phyloP scores from a whole-genome alignment of 1,140 invertebrate genomes.

The Nasonia vitripennis region DNA sequence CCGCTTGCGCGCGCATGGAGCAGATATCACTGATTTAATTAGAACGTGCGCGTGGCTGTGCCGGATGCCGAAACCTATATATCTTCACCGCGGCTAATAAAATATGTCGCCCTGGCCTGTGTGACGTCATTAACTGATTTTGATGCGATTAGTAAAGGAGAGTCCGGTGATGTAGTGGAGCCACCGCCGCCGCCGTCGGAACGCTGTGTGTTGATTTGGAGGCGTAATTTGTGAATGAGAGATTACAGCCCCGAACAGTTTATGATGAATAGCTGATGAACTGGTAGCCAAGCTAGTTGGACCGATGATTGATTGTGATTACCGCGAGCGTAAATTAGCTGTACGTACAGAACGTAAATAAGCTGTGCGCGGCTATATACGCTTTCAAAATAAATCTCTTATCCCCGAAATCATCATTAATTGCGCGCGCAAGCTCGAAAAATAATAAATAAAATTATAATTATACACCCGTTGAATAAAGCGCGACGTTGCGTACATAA shows the following conservation, averaged over 20 bases:
- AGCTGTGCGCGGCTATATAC: background rate
- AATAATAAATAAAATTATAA: background rate
- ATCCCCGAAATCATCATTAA: background rate
- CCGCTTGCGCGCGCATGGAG: constrained; percentile 2
- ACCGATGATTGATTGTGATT: background rate
- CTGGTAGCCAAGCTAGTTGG: background rate
- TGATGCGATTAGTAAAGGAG: background rate
- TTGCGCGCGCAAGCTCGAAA: background rate
- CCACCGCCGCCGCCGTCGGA: background rate
- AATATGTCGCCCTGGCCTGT: background rate
- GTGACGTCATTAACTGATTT: constrained; percentile 39
- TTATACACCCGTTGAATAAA: background rate
- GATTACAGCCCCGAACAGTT: background rate
- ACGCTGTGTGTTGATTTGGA: background rate
- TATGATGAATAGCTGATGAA: background rate
- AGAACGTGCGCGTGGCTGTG: constrained; percentile 44
- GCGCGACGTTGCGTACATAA: background rate
- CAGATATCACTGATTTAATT: constrained; percentile 66
- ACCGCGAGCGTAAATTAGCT: background rate
- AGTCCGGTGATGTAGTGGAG: background rate
- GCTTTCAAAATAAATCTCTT: background rate
- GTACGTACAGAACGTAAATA: background rate
- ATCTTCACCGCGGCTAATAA: constrained; percentile 13
- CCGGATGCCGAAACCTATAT: constrained; percentile 14
- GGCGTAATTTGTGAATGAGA: constrained; percentile 2